Conservation (phyloP, 2,888 invertebrate species). For the Epirrhoe tristata region DNA sequence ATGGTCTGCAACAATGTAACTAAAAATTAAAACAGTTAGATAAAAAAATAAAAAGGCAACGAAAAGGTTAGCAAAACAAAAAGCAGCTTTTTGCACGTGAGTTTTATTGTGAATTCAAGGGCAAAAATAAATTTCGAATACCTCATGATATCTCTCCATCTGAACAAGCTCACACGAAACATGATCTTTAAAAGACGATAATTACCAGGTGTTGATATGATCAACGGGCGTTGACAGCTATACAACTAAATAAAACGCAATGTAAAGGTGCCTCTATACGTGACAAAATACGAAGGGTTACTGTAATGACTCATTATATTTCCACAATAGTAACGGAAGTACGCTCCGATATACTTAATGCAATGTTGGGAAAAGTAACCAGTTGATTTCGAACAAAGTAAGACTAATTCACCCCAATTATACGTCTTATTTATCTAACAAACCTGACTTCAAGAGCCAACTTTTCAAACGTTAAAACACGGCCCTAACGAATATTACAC, state of each 20-base stretch:
- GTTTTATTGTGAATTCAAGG: slow-evolving; percentile 27
- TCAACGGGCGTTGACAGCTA: slow-evolving; percentile 42
- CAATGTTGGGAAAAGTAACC: slow-evolving; percentile 40
- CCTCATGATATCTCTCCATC: slow-evolving; percentile 40
- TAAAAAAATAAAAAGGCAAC: neutral
- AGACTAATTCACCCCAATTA: neutral
- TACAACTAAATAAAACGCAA: slow-evolving; percentile 37
- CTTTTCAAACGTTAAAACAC: too few relatives aligned
- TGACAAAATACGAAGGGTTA: slow-evolving; percentile 63
- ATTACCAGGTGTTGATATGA: slow-evolving; percentile 45
- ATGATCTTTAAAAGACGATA: slow-evolving; percentile 46
- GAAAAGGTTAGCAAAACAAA: slow-evolving; percentile 10
- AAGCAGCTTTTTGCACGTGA: slow-evolving; percentile 5
- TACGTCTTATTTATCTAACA: too few relatives aligned
- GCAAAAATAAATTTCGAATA: slow-evolving; percentile 34
- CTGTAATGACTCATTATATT: slow-evolving; percentile 71
- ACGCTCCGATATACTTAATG: slow-evolving; percentile 60
- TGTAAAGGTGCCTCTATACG: slow-evolving; percentile 49
- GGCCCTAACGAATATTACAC: too few relatives aligned
- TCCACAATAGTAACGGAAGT: slow-evolving; percentile 69
- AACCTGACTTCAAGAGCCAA: too few relatives aligned
- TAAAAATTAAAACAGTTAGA: neutral
- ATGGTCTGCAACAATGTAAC: neutral
- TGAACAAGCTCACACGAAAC: slow-evolving; percentile 42
- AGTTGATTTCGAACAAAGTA: slow-evolving; percentile 23